These are phyloP conservation scores for Xylophagus ater DNA, from an alignment of 2,888 invertebrate species.

Conservation along the genomic window DNA sequence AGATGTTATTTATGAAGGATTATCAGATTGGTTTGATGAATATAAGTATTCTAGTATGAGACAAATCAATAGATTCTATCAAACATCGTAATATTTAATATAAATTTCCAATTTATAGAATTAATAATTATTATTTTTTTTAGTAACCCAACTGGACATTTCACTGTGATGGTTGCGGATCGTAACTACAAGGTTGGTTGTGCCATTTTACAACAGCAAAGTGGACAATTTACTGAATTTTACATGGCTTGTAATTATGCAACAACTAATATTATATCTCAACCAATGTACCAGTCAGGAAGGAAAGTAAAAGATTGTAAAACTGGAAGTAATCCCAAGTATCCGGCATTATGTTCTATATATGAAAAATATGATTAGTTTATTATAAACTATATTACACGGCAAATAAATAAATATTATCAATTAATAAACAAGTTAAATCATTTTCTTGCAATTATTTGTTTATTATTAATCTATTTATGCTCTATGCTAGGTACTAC, in stretches of 20 bases:
- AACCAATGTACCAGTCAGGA: conserved; percentile 16
- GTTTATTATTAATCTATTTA: neutral
- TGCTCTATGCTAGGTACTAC: neutral
- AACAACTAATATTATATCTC: conserved; percentile 21
- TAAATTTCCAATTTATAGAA: neutral
- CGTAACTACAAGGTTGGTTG: conserved; percentile 27
- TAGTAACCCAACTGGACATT: conserved; percentile 22
- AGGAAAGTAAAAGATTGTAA: conserved; percentile 22
- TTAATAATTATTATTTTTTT: neutral
- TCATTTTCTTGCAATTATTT: neutral
- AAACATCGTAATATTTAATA: neutral
- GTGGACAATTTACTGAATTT: conserved; percentile 14
- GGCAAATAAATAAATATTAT: conserved; percentile 2
- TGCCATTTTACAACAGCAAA: conserved; percentile 20
- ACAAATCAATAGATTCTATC: conserved; percentile 4
- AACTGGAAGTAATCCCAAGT: conserved; percentile 23
- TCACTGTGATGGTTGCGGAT: conserved; percentile 28
- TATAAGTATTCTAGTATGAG: conserved; percentile 7
- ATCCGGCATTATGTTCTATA: conserved; percentile 13
- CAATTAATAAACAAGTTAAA: neutral
- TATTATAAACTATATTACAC: too few species aligned
- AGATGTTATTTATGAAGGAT: conserved; percentile 1
- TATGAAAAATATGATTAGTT: conserved; percentile 12
- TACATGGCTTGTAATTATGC: conserved; percentile 30
- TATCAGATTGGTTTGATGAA: conserved; percentile 12